Percentiles rank a stretch among this genome's conserved stretches.
Evolutionary conservation across 2,113 vertebrate genomes (phyloP).

Genomic region (Colius striatus): DNA sequence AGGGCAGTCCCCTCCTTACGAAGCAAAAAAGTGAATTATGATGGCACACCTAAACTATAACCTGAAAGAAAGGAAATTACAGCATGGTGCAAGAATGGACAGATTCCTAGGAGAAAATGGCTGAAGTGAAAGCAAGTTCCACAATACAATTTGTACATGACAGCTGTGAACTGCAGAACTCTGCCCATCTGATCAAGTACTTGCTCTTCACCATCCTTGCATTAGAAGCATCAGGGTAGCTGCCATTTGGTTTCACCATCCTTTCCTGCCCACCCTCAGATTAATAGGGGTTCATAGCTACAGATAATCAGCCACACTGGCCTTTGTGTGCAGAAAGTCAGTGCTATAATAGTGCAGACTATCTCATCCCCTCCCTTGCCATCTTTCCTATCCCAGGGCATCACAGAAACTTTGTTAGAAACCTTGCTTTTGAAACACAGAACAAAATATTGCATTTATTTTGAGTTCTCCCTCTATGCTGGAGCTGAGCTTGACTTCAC

Average conservation of each 20-base stretch:
- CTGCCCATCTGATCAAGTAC: neutral
- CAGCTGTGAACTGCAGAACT: neutral
- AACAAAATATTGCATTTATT: conserved; percentile 49
- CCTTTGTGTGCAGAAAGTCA: neutral
- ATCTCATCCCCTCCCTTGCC: neutral
- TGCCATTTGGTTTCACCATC: neutral
- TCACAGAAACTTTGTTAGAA: neutral
- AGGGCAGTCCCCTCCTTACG: neutral
- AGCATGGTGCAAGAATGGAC: neutral
- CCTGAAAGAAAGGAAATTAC: neutral
- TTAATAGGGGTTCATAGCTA: neutral
- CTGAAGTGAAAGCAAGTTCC: neutral
- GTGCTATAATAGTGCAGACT: neutral
- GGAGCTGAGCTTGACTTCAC: conserved; percentile 32
- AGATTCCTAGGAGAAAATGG: neutral
- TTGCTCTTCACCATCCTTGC: neutral
- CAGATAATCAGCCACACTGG: neutral
- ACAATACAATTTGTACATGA: neutral
- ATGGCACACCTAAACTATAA: neutral
- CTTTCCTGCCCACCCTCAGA: rapidly evolving
- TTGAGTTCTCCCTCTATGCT: conserved; percentile 10
- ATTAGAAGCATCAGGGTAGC: neutral
- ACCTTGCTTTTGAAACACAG: conserved; percentile 34
- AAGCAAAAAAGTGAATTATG: neutral
- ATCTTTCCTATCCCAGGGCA: neutral